Base-by-base conservation (phyloP, 2,113 vertebrate genomes). In the Ivindomyrus marchei region DNA sequence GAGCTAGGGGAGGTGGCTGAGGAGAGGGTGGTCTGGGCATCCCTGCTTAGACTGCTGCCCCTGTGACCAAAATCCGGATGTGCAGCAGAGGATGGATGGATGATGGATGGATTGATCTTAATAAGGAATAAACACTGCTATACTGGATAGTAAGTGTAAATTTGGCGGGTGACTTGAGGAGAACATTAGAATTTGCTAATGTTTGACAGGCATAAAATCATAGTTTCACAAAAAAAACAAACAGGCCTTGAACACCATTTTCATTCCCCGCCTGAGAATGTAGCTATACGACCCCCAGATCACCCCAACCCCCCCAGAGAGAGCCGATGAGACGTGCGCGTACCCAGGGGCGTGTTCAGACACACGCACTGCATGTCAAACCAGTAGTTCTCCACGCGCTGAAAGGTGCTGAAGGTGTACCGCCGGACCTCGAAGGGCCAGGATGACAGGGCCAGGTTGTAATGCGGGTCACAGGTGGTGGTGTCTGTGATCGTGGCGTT, bases 291-390 rank as follows among this genome's bases (percentile, higher is more conserved):
- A 80, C 9, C 36, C 58, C 58, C 9, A 70, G 62, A 85, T 2
- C 52, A 1, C 1, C 17, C 50, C 6, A 2, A 1, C 24, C n/a
- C 21, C 31, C 31, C 31, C 31, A 52, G 3, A 4, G 52, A 4
- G 52, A 53, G 15, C 52, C 19, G 4, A 77, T 1, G 36, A 3
- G 13, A 19, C 2, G 52, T 31, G 0, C n/a, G 0, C 11, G 42
- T 97, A 99, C 98, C 98, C 91, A 99, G 88, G 0, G 98, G 97
- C 6, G 98, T 99, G 10, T 98, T 99, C 62, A 99, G 97, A 94
- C 98, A 99, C 93, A 99, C 97, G 45, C 97, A 99, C 94, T 99
- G 97, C 93, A 99, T 92, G 53, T 99, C 97, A 31, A 99, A 98
- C 98, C 98, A 99, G 94, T 96, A 99, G 95, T 95, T 97, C 85